Percentiles rank a stretch among this genome's conserved stretches.
Conservation (phyloP, 2,113 vertebrate genomes). For the Gymnogyps californianus region DNA sequence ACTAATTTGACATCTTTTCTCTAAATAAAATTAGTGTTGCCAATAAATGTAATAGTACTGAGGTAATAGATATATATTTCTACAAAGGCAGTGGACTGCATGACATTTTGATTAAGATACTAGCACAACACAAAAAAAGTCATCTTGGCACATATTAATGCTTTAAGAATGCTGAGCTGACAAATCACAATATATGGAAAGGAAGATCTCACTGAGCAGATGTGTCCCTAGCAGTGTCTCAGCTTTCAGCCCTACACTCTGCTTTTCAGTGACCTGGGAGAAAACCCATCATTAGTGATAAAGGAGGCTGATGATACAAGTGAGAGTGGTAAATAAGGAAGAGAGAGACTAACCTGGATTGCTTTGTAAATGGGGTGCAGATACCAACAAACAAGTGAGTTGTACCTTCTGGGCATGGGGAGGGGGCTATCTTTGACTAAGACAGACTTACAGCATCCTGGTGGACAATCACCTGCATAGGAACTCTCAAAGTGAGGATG, state of each 20-base stretch:
- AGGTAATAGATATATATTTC: conserved; percentile 16
- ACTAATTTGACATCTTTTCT: conserved; percentile 57
- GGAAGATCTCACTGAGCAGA: neutral
- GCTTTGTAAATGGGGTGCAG: neutral
- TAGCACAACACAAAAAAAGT: neutral
- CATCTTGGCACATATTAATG: neutral
- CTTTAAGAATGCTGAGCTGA: neutral
- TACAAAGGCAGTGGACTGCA: neutral
- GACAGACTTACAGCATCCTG: neutral
- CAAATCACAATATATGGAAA: neutral
- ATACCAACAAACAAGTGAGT: neutral
- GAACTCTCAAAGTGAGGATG: neutral
- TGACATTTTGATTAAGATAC: conserved; percentile 11
- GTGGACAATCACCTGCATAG: neutral
- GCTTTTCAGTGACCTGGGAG: neutral
- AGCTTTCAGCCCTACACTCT: neutral
- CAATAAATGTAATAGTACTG: conserved; percentile 46
- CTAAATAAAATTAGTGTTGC: conserved; percentile 53
- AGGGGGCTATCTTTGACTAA: neutral
- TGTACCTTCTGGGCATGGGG: neutral
- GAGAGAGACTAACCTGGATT: neutral
- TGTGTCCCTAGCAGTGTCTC: neutral
- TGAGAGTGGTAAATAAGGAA: neutral
- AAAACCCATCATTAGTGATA: neutral
- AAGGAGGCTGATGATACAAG: neutral